These are phyloP conservation scores for Coenobita brevimanus DNA, from an alignment of 1,140 invertebrate genomes.

Conservation along the genomic window DNA sequence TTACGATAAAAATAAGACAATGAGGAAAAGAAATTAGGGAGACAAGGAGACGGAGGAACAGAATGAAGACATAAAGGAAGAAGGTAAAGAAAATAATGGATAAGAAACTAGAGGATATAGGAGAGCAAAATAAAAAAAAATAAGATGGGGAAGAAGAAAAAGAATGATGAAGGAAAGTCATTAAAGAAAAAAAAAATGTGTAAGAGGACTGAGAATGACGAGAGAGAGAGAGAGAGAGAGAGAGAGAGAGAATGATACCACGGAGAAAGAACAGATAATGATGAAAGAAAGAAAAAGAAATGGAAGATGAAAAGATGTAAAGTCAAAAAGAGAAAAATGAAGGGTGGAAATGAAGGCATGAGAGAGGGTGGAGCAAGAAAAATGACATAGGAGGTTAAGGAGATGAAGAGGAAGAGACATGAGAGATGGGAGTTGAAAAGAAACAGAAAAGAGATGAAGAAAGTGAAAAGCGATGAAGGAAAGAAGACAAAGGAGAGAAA, in stretches of 20 bases:
- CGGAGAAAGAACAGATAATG: not conserved
- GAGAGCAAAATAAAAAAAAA: no score
- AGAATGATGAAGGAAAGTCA: not conserved
- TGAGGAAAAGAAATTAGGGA: not conserved
- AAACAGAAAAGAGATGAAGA: no score
- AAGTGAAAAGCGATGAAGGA: no score
- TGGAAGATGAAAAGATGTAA: not conserved
- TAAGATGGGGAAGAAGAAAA: no score
- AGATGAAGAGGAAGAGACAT: no score
- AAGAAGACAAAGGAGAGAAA: no score
- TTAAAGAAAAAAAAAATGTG: not conserved
- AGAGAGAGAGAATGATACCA: not conserved
- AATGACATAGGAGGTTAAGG: no score
- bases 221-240: not conserved
- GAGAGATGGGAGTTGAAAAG: no score
- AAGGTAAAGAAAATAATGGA: no score
- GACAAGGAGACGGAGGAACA: not conserved
- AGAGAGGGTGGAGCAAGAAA: not conserved
- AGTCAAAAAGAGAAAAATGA: not conserved
- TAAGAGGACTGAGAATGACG: not conserved
- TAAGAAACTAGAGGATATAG: no score
- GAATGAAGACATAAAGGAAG: not conserved
- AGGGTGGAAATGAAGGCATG: not conserved
- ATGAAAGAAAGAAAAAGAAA: not conserved
- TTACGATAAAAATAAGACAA: no score